These are phyloP conservation scores for Netelia virgata DNA, from an alignment of 2,888 invertebrate genomes.

Conservation along the genomic window DNA sequence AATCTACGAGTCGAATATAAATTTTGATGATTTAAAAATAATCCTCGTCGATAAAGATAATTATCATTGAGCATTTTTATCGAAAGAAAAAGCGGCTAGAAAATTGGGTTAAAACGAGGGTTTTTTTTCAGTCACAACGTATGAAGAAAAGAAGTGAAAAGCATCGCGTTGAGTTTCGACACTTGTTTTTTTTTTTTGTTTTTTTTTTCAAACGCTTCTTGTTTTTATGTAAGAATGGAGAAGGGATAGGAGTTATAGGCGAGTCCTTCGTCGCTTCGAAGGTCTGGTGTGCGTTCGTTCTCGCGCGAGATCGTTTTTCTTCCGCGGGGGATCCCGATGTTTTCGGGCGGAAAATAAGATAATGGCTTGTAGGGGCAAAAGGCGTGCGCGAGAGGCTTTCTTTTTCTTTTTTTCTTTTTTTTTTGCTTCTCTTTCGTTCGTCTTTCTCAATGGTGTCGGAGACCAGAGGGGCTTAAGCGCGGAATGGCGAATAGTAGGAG, in stretches of 20 bases:
- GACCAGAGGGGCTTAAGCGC: slow-evolving; percentile 57
- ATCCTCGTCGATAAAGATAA: no score
- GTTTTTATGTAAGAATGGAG: not conserved
- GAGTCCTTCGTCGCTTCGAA: not conserved
- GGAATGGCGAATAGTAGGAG: slow-evolving; percentile 52
- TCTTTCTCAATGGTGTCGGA: slow-evolving; percentile 3
- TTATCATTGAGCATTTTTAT: not conserved
- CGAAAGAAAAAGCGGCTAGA: not conserved
- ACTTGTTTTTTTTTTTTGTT: slow-evolving; percentile 37
- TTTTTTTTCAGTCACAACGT: slow-evolving; percentile 5
- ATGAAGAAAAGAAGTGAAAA: slow-evolving; percentile 27
- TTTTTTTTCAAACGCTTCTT: slow-evolving; percentile 1
- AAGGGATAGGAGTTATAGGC: not conserved
- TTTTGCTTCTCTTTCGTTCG: not conserved
- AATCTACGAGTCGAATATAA: not conserved
- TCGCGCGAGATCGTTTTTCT: slow-evolving; percentile 81
- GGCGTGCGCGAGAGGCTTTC: slow-evolving; percentile 76
- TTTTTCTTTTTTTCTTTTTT: slow-evolving; percentile 47
- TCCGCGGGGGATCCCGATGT: slow-evolving; percentile 80
- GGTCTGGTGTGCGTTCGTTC: slow-evolving; percentile 61
- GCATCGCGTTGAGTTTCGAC: slow-evolving; percentile 25
- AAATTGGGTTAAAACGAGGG: slow-evolving; percentile 28
- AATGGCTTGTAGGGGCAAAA: slow-evolving; percentile 80
- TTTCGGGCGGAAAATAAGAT: slow-evolving; percentile 84
- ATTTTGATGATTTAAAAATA: no score